Evolutionary conservation across 37 sponge, comb jelly and placozoan species (phyloP), one percentile per base, ranked within the genome.

Genomic region (Diacarnus erythraeanus): DNA sequence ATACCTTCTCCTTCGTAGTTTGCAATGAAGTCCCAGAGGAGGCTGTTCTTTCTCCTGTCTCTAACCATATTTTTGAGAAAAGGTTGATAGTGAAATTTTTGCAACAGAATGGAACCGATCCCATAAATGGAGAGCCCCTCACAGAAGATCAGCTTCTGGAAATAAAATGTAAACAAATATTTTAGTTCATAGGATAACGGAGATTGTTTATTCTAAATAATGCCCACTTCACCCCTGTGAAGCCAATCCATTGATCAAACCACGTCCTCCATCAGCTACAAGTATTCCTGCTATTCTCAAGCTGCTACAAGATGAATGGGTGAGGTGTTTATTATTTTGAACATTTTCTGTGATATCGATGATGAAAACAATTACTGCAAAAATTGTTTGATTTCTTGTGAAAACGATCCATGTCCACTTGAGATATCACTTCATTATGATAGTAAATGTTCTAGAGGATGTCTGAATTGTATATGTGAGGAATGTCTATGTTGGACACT

Each of bases 211-310:
- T 41, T 79, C 67, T 63, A 64, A 77, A 59, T 40, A 25, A 64
- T 64, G 78, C 78, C 6, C 78, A 77, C 44, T 61, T n/a, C n/a
- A 58, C 2, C 12, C 21, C 20, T 29, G 10, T 60, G 27, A 78
- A 94, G 92, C 85, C 2, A 82, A 80, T 35, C 95, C 97, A 0
- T 80, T 96, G 33, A 83, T 92, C 63, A 87, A 93, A 41, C 97
- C 99, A 26, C 77, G 99, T 38, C 99, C 97, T 25, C 99, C 99
- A 0, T 94, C 99, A 43, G 99, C 99, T 35, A 99, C 99, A 64
- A 97, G 97, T 83, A 99, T 99, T 60, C 99, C 99, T 15, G 99
- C 99, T 33, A 94, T 99, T 59, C 72, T 99, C 66, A 99, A 99
- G 64, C 89, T 96, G 17, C 87, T 99, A 17, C 99, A 99, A 74